Conservation (phyloP, 1,140 invertebrate genomes). For the Agrypnia vestita region DNA sequence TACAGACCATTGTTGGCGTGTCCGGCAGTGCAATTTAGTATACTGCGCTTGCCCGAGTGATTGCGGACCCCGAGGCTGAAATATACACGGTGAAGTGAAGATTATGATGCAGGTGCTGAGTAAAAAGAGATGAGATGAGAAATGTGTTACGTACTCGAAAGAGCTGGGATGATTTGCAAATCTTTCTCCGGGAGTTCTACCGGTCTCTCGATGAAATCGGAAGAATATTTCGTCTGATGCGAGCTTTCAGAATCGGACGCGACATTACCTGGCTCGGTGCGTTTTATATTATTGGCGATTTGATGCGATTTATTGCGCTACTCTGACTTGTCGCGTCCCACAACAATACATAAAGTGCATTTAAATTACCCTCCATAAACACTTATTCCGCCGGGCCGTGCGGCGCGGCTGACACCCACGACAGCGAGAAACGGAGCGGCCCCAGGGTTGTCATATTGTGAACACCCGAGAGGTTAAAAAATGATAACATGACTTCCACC, state of each 20-base stretch:
- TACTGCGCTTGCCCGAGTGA: neutral
- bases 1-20: slow-evolving; percentile 32
- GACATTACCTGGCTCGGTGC: slow-evolving; percentile 30
- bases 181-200: neutral
- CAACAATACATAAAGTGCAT: slow-evolving; percentile 51
- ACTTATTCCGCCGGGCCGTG: slow-evolving; percentile 40
- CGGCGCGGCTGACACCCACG: neutral
- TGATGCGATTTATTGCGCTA: slow-evolving; percentile 49
- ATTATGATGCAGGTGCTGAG: neutral
- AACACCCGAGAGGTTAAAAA: too few relatives aligned
- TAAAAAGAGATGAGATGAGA: neutral
- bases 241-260: slow-evolving; percentile 22
- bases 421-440: too few relatives aligned
- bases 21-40: slow-evolving; percentile 23
- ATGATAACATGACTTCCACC: too few relatives aligned
- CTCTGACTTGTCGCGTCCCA: slow-evolving; percentile 49
- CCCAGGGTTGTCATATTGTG: too few relatives aligned
- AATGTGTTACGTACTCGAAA: neutral
- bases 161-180: too few relatives aligned
- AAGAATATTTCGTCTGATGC: slow-evolving; percentile 19
- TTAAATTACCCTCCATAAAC: slow-evolving; percentile 55
- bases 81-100: neutral
- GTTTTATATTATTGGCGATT: slow-evolving; percentile 52
- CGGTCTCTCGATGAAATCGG: neutral
- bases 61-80: slow-evolving; percentile 6